Percentiles rank a stretch among this genome's conserved stretches.
Conservation (phyloP, 2,113 vertebrate genomes). For the Percina caprodes region DNA sequence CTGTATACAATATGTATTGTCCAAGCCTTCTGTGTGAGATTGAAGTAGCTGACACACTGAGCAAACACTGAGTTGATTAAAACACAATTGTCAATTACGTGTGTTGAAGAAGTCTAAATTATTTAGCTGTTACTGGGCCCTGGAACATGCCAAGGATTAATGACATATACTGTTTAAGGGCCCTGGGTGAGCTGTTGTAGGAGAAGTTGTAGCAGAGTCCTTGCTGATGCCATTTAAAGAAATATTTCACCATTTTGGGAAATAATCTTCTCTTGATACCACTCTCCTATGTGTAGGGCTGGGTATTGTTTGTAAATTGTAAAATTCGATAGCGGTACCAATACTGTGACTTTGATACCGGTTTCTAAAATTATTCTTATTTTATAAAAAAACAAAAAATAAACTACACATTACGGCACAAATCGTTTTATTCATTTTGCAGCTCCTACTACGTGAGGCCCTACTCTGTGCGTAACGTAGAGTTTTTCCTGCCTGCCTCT, state of each 20-base stretch:
- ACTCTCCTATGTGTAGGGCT: background rate
- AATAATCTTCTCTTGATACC: no score
- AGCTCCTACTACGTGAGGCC: no score
- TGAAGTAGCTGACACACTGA: background rate
- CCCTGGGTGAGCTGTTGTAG: background rate
- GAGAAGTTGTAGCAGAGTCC: background rate
- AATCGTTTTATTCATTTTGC: no score
- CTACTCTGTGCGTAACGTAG: no score
- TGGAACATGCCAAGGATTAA: background rate
- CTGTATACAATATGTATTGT: background rate
- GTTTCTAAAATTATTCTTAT: no score
- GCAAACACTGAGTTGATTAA: slow-evolving; percentile 1
- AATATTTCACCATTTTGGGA: background rate
- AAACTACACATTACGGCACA: no score
- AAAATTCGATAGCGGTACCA: no score
- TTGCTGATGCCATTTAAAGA: background rate
- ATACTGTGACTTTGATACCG: no score
- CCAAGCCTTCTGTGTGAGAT: background rate
- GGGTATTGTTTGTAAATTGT: no score
- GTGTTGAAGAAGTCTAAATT: background rate
- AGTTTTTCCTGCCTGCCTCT: no score
- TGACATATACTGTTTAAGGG: background rate
- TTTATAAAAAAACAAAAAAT: no score
- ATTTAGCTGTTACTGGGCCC: background rate
- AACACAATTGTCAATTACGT: background rate